Evolutionary conservation across 2,797 vertebrate genomes (phyloP), one percentile per base, ranked within the genome.

Genomic region (Apogon talboti): DNA sequence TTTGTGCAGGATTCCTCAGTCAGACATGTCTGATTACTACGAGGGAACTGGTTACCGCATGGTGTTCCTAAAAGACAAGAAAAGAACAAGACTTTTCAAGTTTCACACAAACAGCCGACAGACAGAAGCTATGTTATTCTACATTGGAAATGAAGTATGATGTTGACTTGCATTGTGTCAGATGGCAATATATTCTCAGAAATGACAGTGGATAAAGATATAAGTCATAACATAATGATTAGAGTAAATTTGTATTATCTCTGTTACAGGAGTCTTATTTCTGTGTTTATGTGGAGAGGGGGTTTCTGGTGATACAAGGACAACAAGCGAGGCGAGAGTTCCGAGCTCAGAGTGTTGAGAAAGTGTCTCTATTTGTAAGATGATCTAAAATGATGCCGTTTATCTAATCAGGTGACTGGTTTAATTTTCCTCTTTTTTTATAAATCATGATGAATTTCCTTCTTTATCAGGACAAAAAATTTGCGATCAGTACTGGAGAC

Each of bases 21-120:
- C 28, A 10, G 59, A 71, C 40, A 28, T 47, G 15, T 55, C 45
- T 11, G 58, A 81, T 60, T 91, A 88, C 64, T 91, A 90, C n/a
- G 84, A 92, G 3, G 90, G 88, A 24, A 88, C 89, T 1, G 91
- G 92, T 3, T 92, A 90, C 37, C 67, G 79, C 37, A 85, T 65
- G 67, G 79, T 66, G 0, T 28, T 58, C 11, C n/a, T 83, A 1
- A 74, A 62, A 1, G 6, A 50, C 19, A 58, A 59, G 19, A 63
- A 11, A 6, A 70, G 16, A 12, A 54, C 7, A 46, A 42, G 33
- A 58, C 10, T 51, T 7, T 67, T 90, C 63, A 85, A 30, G 51
- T 87, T 91, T 44, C 56, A 42, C 55, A 84, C 64, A 10, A 66
- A 45, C 38, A 92, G 83, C 71, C 66, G 24, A 59, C 81, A 88